Base-by-base conservation (phyloP, 2,888 invertebrate species). In the Podabrus alpinus region DNA sequence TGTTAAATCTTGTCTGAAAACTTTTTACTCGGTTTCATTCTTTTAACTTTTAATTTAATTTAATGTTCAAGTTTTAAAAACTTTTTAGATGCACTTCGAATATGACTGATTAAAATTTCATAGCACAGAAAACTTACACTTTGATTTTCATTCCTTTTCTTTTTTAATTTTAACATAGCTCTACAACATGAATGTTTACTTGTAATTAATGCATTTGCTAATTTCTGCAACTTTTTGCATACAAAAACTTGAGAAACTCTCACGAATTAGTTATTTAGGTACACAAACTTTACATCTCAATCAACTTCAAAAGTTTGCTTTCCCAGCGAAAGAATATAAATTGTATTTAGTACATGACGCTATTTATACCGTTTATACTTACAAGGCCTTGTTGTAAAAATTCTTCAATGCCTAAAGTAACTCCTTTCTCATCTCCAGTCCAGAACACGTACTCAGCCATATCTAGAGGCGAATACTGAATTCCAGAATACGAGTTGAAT, bases 361-460 rank as follows among this genome's bases (percentile, higher is more conserved):
- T 64, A 10, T 62, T 62, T 62, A 17, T 62, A 11, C 13, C 11
- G 29, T 13, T 29, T 24, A 15, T 69, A 87, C 89, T 88, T 86
- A 94, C 94, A 90, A 94, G 86, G 80, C 94, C 94, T 81, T 94
- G 93, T 81, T 93, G 92, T 15, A 95, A 89, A 82, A 94, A 93
- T 80, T 94, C 94, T 83, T 94, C 93, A 17, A 95, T 92, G 11
- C 94, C 93, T 7, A 91, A 87, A 0, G 94, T 93, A 1, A 95
- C 94, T 7, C 94, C 93, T 69, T 91, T 91, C 83, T 95, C 94
- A 84, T 95, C 94, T 0, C 94, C 94, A 0, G 94, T 94, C 92
- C 94, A 94, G 85, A 94, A 94, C 2, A 95, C 92, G 81, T 95
- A 95, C 83, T 94, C 94, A 0, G 95, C 94, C 92, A 95, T 93